Percentiles rank a stretch among this genome's conserved stretches.
These are phyloP conservation scores for Poeciliopsis prolifica DNA, from an alignment of 2,113 vertebrate species.

Conservation along the genomic window DNA sequence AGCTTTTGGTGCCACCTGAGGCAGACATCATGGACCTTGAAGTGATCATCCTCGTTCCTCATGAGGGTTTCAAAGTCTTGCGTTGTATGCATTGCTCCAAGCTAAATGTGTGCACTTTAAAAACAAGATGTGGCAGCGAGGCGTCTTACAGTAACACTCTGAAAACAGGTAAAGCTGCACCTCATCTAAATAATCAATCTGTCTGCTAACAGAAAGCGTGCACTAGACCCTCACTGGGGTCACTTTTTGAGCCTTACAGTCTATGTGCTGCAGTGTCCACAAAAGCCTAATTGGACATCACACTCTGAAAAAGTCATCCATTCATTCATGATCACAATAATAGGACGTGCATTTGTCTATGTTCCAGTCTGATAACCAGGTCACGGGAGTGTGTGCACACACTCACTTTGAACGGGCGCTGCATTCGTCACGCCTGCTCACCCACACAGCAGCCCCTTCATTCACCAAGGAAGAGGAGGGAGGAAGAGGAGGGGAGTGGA, in stretches of 20 bases:
- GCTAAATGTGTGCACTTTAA: background rate
- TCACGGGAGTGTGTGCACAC: slow-evolving; percentile 11
- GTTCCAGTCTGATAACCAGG: slow-evolving; percentile 39
- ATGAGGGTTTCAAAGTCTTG: background rate
- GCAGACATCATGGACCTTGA: slow-evolving; percentile 1
- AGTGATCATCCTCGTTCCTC: background rate
- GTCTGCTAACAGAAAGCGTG: slow-evolving; percentile 6
- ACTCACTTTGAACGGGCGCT: slow-evolving; percentile 23
- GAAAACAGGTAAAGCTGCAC: background rate
- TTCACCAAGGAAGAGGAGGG: slow-evolving; percentile 16
- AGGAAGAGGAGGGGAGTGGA: slow-evolving; percentile 6
- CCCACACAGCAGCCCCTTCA: slow-evolving; percentile 40
- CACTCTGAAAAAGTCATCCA: background rate
- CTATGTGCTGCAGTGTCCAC: background rate
- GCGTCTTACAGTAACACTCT: background rate
- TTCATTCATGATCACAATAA: slow-evolving; percentile 19
- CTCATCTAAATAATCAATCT: slow-evolving; percentile 11
- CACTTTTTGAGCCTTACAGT: slow-evolving; percentile 12
- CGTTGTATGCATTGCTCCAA: background rate
- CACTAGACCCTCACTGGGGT: background rate
- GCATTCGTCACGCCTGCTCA: slow-evolving; percentile 55
- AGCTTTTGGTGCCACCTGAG: slow-evolving; percentile 8
- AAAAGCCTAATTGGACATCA: slow-evolving; percentile 6
- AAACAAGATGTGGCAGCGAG: slow-evolving; percentile 2
- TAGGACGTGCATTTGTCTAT: slow-evolving; percentile 8